Base-by-base conservation (phyloP, 1,140 invertebrate species). In the Drosophila truncata region DNA sequence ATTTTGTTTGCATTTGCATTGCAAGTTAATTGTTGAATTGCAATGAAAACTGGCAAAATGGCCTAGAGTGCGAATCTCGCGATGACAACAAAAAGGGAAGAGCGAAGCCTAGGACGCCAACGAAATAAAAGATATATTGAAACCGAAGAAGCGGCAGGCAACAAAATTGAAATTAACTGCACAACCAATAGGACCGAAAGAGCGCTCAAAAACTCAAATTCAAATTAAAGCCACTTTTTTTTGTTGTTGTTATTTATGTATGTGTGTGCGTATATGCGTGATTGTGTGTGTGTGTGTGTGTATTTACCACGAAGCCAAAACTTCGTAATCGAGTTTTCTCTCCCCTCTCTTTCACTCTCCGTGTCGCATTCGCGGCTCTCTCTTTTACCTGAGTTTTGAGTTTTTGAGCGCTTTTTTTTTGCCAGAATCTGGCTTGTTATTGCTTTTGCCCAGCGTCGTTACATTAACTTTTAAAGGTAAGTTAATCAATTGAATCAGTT, bases 301-400 rank as follows among this genome's bases (percentile, higher is more conserved):
- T 54, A 74, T 74, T 60, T 73, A 73, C 67, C 66, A 74, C 71
- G 71, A 74, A 73, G 71, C 71, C 46, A 73, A 74, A 74, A 74
- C 55, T 77, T 74, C 71, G 71, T 74, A 74, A 74, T 73, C 47
- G 58, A 74, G 71, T 74, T 74, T 62, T 74, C 64, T 58, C 50
- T 50, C 50, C 61, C 18, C 42, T 46, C 42, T 37, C 54, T 44
- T 46, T 39, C 54, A 27, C 58, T 63, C 44, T 66, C 35, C 52
- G 25, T 18, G 33, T 57, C 44, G 41, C 52, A 25, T 37, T 37
- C 20, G 52, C 52, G 31, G 27, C 50, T 64, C 49, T 44, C 71
- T 59, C 37, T 67, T 31, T 59, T 59, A 57, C 62, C 66, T 70
- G 66, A 67, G 66, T 70, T 57, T 57, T 50, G 46, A 33, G n/a